A percentile compares a stretch with the other conserved stretches of the same genome.
Conservation (phyloP, 1,140 invertebrate genomes). For the Diplogasteroides magnus region DNA sequence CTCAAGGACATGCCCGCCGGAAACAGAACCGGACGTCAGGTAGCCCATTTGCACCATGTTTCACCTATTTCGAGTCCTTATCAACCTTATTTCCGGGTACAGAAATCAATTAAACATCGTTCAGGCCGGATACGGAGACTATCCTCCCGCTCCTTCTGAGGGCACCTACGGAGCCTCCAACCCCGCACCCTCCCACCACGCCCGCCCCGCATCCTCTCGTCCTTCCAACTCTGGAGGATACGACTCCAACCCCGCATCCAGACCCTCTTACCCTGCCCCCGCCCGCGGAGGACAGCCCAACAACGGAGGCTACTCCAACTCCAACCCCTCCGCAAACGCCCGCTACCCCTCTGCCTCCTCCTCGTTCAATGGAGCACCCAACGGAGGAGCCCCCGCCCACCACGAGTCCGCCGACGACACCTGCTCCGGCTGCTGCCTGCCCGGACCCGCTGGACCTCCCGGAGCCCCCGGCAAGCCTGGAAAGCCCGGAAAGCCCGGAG, state of each 20-base stretch:
- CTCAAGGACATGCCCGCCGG: slow-evolving; percentile 25
- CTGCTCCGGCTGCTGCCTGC: not conserved
- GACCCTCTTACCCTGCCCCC: slow-evolving; percentile 25
- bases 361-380: not conserved
- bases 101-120: no score
- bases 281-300: slow-evolving; percentile 15
- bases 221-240: slow-evolving; percentile 6
- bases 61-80: no score
- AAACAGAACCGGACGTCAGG: slow-evolving; percentile 29
- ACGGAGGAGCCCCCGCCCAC: not conserved
- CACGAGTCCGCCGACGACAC: not conserved
- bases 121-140: slow-evolving; percentile 3
- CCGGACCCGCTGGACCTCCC: slow-evolving; percentile 9
- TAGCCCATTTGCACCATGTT: no score
- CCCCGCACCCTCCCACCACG: not conserved
- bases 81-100: no score
- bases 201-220: not conserved
- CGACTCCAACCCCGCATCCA: slow-evolving; percentile 21
- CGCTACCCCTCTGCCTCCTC: not conserved
- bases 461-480: slow-evolving; percentile 25
- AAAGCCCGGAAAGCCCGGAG: slow-evolving; percentile 29
- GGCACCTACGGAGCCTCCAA: not conserved
- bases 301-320: not conserved
- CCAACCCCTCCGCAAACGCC: not conserved
- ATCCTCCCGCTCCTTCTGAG: not conserved